phyloP scores from a whole-genome alignment of 2,797 vertebrate species.

The Megalops cyprinoides region DNA sequence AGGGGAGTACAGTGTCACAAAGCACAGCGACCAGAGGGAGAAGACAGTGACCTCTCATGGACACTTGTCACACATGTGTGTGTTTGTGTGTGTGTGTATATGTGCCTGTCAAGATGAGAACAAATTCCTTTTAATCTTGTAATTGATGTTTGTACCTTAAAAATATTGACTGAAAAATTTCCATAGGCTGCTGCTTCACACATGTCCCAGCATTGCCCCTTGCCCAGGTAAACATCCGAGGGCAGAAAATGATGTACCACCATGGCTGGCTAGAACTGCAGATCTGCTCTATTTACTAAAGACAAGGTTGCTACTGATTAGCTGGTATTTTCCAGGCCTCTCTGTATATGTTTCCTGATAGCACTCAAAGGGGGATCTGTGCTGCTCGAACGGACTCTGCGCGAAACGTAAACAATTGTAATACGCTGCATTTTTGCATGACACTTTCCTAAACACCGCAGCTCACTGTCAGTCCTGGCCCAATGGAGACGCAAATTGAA shows the following conservation, averaged over 20 bases:
- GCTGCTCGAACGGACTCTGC: constrained; percentile 60
- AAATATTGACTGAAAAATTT: too few relatives aligned
- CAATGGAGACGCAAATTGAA: constrained; percentile 62
- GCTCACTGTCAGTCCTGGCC: constrained; percentile 34
- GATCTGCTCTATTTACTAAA: constrained; percentile 64
- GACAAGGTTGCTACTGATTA: constrained; percentile 67
- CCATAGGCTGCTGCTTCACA: neutral
- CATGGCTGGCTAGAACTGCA: constrained; percentile 47
- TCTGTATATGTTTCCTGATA: constrained; percentile 63
- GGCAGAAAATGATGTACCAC: constrained; percentile 8
- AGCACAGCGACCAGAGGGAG: too few relatives aligned
- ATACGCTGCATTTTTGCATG: constrained; percentile 67
- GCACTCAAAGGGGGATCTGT: constrained; percentile 53
- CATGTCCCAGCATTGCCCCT: neutral
- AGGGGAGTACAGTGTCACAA: too few relatives aligned
- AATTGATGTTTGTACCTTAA: too few relatives aligned
- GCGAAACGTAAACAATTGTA: constrained; percentile 58
- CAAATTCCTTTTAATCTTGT: too few relatives aligned
- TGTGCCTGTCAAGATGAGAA: too few relatives aligned
- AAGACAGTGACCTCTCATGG: neutral
- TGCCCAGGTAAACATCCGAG: constrained; percentile 17
- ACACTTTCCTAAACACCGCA: constrained; percentile 66
- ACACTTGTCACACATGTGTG: too few relatives aligned
- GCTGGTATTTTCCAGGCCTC: constrained; percentile 44
- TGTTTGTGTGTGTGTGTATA: too few relatives aligned